A percentile compares a stretch with the other conserved stretches of the same genome.
These are phyloP conservation scores for Diglossa cyanea DNA, from an alignment of 2,797 vertebrate species.

Conservation along the genomic window DNA sequence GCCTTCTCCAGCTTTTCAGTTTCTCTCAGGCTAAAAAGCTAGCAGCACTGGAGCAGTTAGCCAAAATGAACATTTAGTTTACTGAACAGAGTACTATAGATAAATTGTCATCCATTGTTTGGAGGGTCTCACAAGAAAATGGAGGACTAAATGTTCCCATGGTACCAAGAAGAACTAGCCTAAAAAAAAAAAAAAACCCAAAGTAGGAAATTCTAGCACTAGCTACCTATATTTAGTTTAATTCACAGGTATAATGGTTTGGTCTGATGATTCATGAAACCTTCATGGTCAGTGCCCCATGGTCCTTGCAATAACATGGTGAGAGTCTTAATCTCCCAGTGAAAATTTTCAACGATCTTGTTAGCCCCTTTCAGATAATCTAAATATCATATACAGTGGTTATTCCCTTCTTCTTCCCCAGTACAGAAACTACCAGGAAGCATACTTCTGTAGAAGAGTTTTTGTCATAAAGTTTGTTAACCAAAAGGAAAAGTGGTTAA, in stretches of 20 bases:
- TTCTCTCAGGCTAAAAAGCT: not conserved
- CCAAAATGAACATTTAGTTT: not conserved
- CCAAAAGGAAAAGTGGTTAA: not conserved
- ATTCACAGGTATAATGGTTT: not conserved
- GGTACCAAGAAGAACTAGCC: not conserved
- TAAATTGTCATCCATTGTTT: not conserved
- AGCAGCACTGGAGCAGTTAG: not conserved
- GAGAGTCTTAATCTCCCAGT: not conserved
- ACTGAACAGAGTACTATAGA: fast-evolving
- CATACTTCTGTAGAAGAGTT: not conserved
- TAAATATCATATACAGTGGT: not conserved
- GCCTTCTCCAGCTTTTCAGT: not conserved
- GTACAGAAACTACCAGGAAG: not conserved
- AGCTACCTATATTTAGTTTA: not conserved
- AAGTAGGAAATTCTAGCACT: not conserved
- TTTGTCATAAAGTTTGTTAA: not conserved
- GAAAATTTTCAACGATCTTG: not conserved
- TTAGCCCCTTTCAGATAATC: not conserved
- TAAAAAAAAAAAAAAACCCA: not conserved
- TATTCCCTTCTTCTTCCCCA: not conserved
- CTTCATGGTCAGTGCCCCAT: fast-evolving
- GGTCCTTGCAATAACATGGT: fast-evolving
- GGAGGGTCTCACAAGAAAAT: not conserved
- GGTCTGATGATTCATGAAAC: not conserved
- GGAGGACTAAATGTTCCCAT: not conserved